phyloP scores from a whole-genome alignment of 2,797 vertebrate genomes.

The Syngnathus acus region DNA sequence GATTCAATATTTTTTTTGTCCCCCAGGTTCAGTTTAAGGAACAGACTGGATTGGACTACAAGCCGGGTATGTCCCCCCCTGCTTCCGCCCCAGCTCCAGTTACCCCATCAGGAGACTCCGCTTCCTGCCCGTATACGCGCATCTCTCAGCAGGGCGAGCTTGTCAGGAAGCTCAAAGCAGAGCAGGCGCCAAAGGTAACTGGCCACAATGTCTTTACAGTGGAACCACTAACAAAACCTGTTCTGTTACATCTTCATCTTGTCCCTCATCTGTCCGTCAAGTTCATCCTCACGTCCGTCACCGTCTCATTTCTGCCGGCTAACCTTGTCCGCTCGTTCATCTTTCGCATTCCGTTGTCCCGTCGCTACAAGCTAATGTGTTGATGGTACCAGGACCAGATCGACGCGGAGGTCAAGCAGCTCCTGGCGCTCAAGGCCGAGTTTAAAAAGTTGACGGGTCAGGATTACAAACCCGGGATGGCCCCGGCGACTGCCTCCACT shows the following conservation, averaged over 20 bases:
- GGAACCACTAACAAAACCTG: neutral
- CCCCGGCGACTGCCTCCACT: constrained; percentile 36
- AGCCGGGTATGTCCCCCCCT: constrained; percentile 69
- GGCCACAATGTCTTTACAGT: neutral
- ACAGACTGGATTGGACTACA: constrained; percentile 75
- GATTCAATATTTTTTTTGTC: constrained; percentile 1
- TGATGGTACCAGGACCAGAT: constrained; percentile 72
- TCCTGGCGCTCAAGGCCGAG: constrained; percentile 77
- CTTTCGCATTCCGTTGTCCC: constrained; percentile 3
- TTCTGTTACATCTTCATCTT: too few species aligned
- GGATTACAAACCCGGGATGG: constrained; percentile 78
- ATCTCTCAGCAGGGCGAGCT: constrained; percentile 74
- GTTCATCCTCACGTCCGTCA: neutral
- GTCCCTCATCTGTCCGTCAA: neutral
- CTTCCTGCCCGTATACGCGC: constrained; percentile 54
- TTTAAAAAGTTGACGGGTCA: constrained; percentile 81
- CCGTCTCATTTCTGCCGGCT: neutral
- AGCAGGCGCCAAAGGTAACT: constrained; percentile 76
- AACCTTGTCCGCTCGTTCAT: too few species aligned
- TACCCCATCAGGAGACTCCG: constrained; percentile 20
- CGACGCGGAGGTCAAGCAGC: constrained; percentile 75
- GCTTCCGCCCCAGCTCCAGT: constrained; percentile 20
- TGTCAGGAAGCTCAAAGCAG: constrained; percentile 73
- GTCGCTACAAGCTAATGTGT: constrained; percentile 33
- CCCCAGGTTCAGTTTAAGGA: constrained; percentile 62